Base-by-base conservation (phyloP, 2,113 vertebrate species). In the Cottus gobio region DNA sequence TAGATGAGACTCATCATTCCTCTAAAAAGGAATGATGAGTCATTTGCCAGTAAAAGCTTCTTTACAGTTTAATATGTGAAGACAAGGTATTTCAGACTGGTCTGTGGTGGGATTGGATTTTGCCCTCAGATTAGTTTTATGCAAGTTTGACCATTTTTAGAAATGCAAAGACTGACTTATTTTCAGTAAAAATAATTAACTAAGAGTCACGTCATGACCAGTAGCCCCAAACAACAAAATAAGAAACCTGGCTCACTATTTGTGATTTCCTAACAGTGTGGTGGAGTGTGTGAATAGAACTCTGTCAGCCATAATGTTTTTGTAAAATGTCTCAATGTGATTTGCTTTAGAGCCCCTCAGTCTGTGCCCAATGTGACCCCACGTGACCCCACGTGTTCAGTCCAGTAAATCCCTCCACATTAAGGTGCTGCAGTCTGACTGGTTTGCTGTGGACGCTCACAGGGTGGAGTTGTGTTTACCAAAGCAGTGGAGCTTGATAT, bases 401-500 rank as follows among this genome's bases (percentile, higher is more conserved):
- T 28, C 61, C 22, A 42, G 11, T 4, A 2, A 68, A 26, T 37
- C 4, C 69, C 28, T 82, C 16, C 13, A 79, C 50, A 12, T 9
- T 39, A 44, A 34, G 71, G 48, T 22, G 67, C 16, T 30, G 72
- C 61, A 58, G 28, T 52, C 26, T 28, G 7, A 36, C 44, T 28
- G 8, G 63, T 58, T 48, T 44, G 3, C 63, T 44, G 16, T 75
- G 66, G 73, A 88, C 57, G 84, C 67, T 63, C 66, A 60, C 61
- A 85, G 83, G 92, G 90, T 75, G 87, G 85, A 83, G 87, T 18
- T 77, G 31, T 88, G 79, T 92, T 92, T 84, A 79, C 77, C 11
- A 62, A 78, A 24, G 69, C 65, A 46, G 62, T 42, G 5, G 20
- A 65, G 26, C 63, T 77, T 75, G 22, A 75, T 50, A 71, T 77